These are phyloP conservation scores for Luffia ferchaultella DNA, from an alignment of 2,888 invertebrate genomes.

Conservation along the genomic window DNA sequence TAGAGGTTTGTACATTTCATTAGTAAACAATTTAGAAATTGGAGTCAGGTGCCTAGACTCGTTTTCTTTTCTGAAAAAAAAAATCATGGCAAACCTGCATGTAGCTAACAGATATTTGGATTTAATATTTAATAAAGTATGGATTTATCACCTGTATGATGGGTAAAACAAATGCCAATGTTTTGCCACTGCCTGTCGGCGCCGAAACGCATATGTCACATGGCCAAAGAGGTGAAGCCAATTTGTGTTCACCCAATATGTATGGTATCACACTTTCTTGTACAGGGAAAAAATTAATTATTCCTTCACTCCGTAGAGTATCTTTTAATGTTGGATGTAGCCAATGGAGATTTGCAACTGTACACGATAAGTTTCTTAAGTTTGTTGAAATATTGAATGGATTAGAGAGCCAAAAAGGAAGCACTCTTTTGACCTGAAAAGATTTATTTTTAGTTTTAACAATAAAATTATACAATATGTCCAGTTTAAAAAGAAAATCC, in stretches of 20 bases:
- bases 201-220: conserved; percentile 96
- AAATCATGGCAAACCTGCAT: no score
- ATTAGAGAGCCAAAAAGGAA: conserved; percentile 88
- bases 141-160: conserved; percentile 83
- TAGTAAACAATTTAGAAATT: no score
- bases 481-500: neutral
- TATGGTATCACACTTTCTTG: conserved; percentile 82
- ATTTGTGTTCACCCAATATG: conserved; percentile 70
- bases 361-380: conserved; percentile 62
- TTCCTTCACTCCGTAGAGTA: conserved; percentile 73
- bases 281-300: conserved; percentile 84
- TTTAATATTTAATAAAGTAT: no score
- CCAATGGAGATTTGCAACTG: conserved; percentile 63
- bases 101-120: no score
- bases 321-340: conserved; percentile 71
- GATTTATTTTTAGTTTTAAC: neutral
- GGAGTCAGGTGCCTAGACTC: no score
- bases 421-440: conserved; percentile 73
- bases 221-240: conserved; percentile 72
- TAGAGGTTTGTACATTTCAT: no score
- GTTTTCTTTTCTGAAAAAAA: no score
- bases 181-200: conserved; percentile 98
- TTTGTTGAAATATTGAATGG: conserved; percentile 81
- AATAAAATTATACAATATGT: neutral
- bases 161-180: conserved; percentile 92